Evolutionary conservation across 2,113 vertebrate genomes (phyloP).

Genomic region (Thryonomys swinderianus): DNA sequence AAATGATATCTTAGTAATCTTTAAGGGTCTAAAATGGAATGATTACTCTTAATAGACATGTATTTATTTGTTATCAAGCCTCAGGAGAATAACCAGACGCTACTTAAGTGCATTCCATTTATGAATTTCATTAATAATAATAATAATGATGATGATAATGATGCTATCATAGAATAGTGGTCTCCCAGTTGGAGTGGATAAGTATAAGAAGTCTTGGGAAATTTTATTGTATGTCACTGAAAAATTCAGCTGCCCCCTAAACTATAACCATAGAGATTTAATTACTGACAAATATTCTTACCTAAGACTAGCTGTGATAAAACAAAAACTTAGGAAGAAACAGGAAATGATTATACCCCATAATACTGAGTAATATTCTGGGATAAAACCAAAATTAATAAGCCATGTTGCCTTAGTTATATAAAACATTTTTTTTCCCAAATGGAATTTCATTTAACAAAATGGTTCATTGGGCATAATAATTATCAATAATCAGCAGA

Average conservation of each 20-base stretch:
- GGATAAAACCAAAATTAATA: conserved; percentile 35
- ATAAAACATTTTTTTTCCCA: conserved; percentile 37
- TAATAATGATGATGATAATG: neutral
- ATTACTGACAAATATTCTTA: conserved; percentile 22
- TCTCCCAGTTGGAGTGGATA: neutral
- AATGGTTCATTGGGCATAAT: neutral
- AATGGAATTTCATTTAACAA: conserved; percentile 13
- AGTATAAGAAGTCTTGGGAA: neutral
- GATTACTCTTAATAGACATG: neutral
- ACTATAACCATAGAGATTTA: neutral
- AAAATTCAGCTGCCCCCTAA: neutral
- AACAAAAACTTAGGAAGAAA: neutral
- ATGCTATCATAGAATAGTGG: neutral
- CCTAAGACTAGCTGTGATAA: neutral
- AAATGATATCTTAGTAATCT: conserved; percentile 25
- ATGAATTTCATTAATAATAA: neutral
- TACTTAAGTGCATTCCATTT: neutral
- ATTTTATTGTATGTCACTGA: neutral
- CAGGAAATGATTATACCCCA: neutral
- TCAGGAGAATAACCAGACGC: neutral
- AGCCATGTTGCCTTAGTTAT: conserved; percentile 13
- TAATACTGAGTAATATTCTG: neutral
- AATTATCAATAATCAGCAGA: conserved; percentile 38
- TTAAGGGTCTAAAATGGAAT: conserved; percentile 35
- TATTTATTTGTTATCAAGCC: neutral